Conservation (phyloP, 2,113 vertebrate genomes). For the Pimephales promelas region DNA sequence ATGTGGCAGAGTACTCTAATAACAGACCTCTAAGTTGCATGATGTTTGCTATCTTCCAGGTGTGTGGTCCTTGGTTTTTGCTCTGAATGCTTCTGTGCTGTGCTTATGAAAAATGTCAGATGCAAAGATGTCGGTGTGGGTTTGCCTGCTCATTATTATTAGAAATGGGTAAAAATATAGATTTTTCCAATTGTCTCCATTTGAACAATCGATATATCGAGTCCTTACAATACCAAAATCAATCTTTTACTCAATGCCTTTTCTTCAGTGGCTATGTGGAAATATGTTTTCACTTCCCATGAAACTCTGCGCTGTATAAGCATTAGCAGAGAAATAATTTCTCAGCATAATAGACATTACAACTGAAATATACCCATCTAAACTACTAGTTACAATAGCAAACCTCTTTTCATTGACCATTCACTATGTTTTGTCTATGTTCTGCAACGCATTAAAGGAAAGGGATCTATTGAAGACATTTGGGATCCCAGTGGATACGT, state of each 20-base stretch:
- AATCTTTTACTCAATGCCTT: not conserved
- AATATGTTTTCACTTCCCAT: not conserved
- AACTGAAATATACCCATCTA: not conserved
- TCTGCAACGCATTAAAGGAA: conserved; percentile 73
- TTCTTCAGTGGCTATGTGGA: not conserved
- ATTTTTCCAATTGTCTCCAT: not conserved
- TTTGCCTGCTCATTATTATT: not conserved
- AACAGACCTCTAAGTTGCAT: conserved; percentile 89
- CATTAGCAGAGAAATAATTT: not conserved
- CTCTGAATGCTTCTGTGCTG: not conserved
- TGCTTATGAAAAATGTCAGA: not conserved
- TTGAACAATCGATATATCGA: not conserved
- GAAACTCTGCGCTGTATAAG: not conserved
- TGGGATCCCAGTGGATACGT: conserved; percentile 86
- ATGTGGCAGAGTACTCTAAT: conserved; percentile 86
- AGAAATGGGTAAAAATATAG: not conserved
- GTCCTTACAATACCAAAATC: not conserved
- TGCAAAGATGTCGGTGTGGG: not conserved
- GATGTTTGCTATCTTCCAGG: conserved; percentile 93
- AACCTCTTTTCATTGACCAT: not conserved
- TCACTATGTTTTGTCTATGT: not conserved
- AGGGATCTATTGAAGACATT: conserved; percentile 91
- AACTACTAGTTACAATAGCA: not conserved
- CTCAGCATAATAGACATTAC: not conserved
- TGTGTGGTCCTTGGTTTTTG: conserved; percentile 55